Conservation (phyloP, 35 echinoderm and acorn worm species). For the Nesometra sesokonis region DNA sequence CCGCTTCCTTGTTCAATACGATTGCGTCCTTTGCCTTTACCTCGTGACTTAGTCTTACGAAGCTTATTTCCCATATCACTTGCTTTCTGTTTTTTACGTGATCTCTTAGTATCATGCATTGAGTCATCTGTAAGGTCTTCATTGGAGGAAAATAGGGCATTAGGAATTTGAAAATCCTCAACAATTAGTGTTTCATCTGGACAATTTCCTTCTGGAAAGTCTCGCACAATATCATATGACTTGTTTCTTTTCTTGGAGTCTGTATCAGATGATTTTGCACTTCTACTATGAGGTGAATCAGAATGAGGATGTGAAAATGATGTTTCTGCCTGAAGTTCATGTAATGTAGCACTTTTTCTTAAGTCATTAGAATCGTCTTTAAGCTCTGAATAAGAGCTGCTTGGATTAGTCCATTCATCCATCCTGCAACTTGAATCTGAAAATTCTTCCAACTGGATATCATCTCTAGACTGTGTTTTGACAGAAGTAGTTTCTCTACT, state of each 20-base stretch:
- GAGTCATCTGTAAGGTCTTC: conserved; percentile 34
- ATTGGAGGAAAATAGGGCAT: conserved; percentile 30
- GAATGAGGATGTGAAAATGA: background rate
- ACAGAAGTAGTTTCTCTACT: background rate
- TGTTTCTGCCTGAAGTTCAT: background rate
- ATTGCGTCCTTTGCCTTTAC: conserved; percentile 68
- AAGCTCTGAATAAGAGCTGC: background rate
- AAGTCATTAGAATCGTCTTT: background rate
- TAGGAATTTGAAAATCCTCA: conserved; percentile 70
- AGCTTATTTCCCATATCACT: conserved; percentile 19
- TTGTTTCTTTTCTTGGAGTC: background rate
- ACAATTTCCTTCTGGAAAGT: conserved; percentile 10
- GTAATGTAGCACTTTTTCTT: background rate
- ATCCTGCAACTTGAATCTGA: background rate
- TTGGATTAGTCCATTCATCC: background rate
- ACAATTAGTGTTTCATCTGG: conserved; percentile 21
- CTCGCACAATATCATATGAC: conserved; percentile 4
- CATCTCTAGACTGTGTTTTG: background rate
- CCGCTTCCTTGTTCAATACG: conserved; percentile 16
- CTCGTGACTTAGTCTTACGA: conserved; percentile 75
- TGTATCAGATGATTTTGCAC: background rate
- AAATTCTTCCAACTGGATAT: background rate
- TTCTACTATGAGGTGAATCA: background rate
- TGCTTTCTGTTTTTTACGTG: background rate
- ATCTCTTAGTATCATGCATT: background rate